Evolutionary conservation across 1,140 invertebrate genomes (phyloP).

Genomic region (Campodea augens): DNA sequence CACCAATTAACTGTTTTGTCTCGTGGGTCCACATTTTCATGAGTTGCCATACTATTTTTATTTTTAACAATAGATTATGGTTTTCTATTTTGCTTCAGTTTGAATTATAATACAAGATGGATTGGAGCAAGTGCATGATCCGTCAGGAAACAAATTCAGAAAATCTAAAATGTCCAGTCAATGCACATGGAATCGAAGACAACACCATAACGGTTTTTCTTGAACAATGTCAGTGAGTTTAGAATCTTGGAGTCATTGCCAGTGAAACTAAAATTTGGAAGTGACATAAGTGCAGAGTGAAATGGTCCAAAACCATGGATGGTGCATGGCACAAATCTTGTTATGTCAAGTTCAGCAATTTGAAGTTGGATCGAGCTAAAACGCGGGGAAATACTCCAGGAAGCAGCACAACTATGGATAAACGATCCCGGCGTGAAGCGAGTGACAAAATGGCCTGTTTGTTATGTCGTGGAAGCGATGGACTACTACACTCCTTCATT

Average conservation of each 20-base stretch:
- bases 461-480: no score
- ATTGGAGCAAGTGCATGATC: slow-evolving; percentile 8
- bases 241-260: slow-evolving; percentile 11
- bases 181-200: slow-evolving; percentile 7
- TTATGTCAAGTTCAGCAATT: no score
- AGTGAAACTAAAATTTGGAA: slow-evolving; percentile 11
- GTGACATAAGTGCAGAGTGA: slow-evolving; percentile 10
- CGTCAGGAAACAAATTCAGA: no score
- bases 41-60: no score
- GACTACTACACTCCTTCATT: no score
- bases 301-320: slow-evolving; percentile 9
- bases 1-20: no score
- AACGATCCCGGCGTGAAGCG: slow-evolving; percentile 7
- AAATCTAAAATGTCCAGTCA: no score
- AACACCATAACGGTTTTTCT: slow-evolving; percentile 9
- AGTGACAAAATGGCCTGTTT: no score
- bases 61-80: no score
- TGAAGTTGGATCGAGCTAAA: slow-evolving; percentile 10
- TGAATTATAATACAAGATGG: slow-evolving; percentile 8
- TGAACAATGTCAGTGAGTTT: slow-evolving; percentile 10
- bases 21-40: no score
- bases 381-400: slow-evolving; percentile 8
- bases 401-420: slow-evolving; percentile 8
- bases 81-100: slow-evolving; percentile 3
- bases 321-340: no score